Conservation (phyloP, 2,113 vertebrate species). For the Trematocara macrostoma region DNA sequence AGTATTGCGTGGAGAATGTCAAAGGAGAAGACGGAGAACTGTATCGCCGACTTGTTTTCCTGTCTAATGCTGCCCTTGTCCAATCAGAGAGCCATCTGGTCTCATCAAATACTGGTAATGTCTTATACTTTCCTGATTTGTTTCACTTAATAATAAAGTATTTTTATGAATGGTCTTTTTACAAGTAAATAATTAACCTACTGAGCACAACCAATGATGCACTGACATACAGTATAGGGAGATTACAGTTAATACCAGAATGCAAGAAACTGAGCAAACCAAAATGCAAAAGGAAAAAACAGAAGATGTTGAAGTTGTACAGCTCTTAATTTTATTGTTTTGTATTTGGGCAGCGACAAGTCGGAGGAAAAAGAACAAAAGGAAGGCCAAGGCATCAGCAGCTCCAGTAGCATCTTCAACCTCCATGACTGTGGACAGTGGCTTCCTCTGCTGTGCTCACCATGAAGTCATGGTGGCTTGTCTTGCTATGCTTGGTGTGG, state of each 20-base stretch:
- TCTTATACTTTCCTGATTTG: not conserved
- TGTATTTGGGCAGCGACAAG: conserved; percentile 38
- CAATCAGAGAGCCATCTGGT: conserved; percentile 87
- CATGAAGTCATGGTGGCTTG: conserved; percentile 92
- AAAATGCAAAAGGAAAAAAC: not conserved
- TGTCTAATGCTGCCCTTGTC: conserved; percentile 84
- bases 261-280: not conserved
- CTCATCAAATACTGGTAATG: conserved; percentile 49
- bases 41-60: conserved; percentile 89
- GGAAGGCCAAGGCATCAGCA: conserved; percentile 64
- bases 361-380: conserved; percentile 86
- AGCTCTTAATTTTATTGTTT: not conserved
- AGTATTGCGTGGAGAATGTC: conserved; percentile 90
- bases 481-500: conserved; percentile 77
- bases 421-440: conserved; percentile 76
- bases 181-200: not conserved
- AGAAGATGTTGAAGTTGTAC: not conserved
- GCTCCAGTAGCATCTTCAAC: not conserved
- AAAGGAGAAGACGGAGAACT: conserved; percentile 79
- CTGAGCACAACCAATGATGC: not conserved
- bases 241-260: not conserved
- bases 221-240: not conserved
- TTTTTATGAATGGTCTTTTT: not conserved
- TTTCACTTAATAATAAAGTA: not conserved
- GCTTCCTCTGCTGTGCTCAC: conserved; percentile 91